Percentiles rank a stretch among this genome's conserved stretches.
phyloP scores from a whole-genome alignment of 2,888 invertebrate genomes.

The Poecilobothrus nobilitatus region DNA sequence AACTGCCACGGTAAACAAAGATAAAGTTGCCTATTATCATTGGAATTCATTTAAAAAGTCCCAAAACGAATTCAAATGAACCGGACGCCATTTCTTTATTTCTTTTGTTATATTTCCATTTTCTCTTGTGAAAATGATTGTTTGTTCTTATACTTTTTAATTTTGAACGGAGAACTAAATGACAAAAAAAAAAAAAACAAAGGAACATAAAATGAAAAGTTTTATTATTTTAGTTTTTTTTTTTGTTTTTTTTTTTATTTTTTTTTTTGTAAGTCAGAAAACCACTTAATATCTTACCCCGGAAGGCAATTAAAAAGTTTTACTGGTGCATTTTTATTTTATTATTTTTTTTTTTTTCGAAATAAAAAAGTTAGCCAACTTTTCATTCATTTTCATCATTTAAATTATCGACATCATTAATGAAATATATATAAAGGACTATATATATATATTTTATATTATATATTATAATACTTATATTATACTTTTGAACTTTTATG shows the following conservation, averaged over 20 bases:
- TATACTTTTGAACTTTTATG: no score
- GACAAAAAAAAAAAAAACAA: not conserved
- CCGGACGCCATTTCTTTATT: not conserved
- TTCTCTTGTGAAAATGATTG: not conserved
- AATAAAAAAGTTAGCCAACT: no score
- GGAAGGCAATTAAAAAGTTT: slow-evolving; percentile 3
- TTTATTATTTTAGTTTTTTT: not conserved
- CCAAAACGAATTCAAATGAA: not conserved
- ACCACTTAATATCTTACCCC: not conserved
- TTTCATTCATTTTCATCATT: no score
- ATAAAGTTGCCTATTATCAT: no score
- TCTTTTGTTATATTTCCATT: not conserved
- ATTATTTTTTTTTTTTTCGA: no score
- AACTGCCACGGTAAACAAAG: no score
- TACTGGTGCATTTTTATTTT: not conserved
- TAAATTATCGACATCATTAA: no score
- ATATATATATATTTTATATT: no score
- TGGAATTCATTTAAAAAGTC: not conserved
- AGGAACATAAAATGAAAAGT: not conserved
- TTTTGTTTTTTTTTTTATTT: not conserved
- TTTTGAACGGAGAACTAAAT: not conserved
- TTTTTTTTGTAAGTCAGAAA: not conserved
- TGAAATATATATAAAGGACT: no score
- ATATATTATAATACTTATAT: no score
- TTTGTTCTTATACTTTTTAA: not conserved